Conservation (phyloP, 2,888 invertebrate species). For the Dasypogon diadema region DNA sequence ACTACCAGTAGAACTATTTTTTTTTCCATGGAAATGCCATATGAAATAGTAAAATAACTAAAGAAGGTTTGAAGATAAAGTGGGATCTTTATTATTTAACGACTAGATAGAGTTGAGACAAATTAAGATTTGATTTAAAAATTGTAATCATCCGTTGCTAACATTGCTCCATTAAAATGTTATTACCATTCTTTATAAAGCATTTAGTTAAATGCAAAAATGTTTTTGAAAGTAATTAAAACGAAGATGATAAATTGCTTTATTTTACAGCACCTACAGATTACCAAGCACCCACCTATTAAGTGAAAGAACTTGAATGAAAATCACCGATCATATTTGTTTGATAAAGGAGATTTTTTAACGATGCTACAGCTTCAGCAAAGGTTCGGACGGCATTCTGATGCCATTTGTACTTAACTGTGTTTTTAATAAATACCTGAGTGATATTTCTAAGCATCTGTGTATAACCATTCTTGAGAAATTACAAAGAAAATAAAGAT, state of each 20-base stretch:
- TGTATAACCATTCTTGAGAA: constrained; percentile 2
- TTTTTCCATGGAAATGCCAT: too few species aligned
- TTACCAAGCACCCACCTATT: constrained; percentile 81
- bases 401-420: constrained; percentile 18
- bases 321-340: constrained; percentile 40
- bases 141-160: too few species aligned
- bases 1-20: too few species aligned
- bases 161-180: too few species aligned
- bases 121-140: too few species aligned
- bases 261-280: constrained; percentile 76
- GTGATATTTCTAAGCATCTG: constrained; percentile 9
- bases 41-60: too few species aligned
- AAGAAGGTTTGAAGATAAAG: too few species aligned
- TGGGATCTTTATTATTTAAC: too few species aligned
- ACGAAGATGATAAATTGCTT: too few species aligned
- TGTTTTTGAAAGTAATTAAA: not conserved
- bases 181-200: too few species aligned
- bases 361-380: constrained; percentile 28
- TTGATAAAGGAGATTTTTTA: constrained; percentile 18
- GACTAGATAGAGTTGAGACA: too few species aligned
- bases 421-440: constrained; percentile 13
- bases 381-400: not conserved
- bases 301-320: constrained; percentile 62
- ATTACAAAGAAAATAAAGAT: not conserved
- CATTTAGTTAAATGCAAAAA: not conserved